phyloP scores from a whole-genome alignment of 2,888 invertebrate species.

The Ornithoptera priamus region DNA sequence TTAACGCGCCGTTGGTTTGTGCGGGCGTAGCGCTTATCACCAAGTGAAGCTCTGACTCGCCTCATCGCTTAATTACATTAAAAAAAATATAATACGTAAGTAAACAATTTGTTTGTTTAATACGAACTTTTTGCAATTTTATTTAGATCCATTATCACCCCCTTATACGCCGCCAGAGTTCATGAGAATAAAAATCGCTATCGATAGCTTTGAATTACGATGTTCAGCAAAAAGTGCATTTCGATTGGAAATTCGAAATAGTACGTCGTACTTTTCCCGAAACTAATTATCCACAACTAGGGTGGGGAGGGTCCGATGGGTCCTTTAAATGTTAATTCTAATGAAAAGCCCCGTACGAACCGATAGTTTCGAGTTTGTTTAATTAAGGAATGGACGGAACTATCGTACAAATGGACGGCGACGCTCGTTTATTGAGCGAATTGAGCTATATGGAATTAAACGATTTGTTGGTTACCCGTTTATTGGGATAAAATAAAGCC shows the following conservation, averaged over 20 bases:
- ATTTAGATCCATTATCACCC: no score
- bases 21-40: no score
- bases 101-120: no score
- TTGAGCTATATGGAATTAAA: neutral
- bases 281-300: neutral
- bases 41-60: no score
- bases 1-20: no score
- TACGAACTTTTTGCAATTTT: no score
- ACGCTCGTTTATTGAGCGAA: conserved; percentile 1
- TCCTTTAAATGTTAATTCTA: conserved; percentile 13
- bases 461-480: neutral
- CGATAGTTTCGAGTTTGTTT: conserved; percentile 14
- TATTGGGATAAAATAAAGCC: neutral
- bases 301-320: neutral
- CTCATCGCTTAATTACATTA: no score
- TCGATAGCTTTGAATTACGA: no score
- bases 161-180: no score
- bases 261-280: neutral
- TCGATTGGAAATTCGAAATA: neutral
- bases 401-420: conserved; percentile 2
- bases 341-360: conserved; percentile 18
- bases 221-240: no score
- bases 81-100: no score
- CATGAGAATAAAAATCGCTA: no score
- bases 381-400: conserved; percentile 26